A percentile compares a stretch with the other conserved stretches of the same genome.
Conservation (phyloP, 2,888 invertebrate species). For the Andrena dorsata region DNA sequence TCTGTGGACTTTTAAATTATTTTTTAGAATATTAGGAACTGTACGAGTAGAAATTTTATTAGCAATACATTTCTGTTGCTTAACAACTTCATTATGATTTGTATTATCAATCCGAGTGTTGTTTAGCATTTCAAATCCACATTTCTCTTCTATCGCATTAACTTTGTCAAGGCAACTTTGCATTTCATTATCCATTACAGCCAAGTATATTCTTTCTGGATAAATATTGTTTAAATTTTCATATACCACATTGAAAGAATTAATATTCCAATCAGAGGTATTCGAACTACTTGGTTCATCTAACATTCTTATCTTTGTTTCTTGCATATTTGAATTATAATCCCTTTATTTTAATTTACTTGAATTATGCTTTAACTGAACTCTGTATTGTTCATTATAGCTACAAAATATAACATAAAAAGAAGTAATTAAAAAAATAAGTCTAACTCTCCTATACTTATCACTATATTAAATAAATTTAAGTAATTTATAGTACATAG, state of each 20-base stretch:
- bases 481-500: no score
- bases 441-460: neutral
- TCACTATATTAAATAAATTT: neutral
- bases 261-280: neutral
- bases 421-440: slow-evolving; percentile 5
- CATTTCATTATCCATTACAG: neutral
- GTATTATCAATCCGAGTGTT: neutral
- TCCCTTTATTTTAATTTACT: slow-evolving; percentile 2
- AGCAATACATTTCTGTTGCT: neutral
- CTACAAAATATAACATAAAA: slow-evolving; percentile 28
- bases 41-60: slow-evolving; percentile 33
- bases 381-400: neutral
- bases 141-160: neutral
- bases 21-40: slow-evolving; percentile 65
- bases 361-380: neutral
- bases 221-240: neutral
- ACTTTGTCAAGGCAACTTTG: neutral
- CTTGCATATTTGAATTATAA: neutral
- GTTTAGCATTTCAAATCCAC: neutral
- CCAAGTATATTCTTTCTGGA: slow-evolving; percentile 7
- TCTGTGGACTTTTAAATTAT: slow-evolving; percentile 13
- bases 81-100: neutral
- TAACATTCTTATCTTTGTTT: neutral
- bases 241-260: neutral
- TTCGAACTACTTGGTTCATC: neutral